Percentiles rank a stretch among this genome's conserved stretches.
Conservation (phyloP, 2,888 invertebrate species). For the Megaustenia siamemsis region DNA sequence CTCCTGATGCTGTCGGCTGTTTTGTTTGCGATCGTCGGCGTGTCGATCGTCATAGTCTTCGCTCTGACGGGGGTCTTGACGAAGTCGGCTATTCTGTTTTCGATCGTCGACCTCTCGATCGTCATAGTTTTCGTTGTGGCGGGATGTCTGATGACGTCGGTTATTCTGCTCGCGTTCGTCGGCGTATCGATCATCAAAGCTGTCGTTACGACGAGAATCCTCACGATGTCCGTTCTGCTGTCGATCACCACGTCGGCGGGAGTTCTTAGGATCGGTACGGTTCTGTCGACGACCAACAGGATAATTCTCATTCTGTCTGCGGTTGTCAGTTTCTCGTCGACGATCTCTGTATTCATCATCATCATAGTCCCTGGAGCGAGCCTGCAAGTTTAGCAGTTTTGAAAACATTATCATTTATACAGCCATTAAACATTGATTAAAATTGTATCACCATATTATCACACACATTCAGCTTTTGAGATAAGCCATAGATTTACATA, state of each 20-base stretch:
- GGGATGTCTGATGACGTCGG: neutral
- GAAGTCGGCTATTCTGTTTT: too few relatives aligned
- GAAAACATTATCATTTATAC: too few relatives aligned
- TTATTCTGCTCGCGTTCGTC: neutral
- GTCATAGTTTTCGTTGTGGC: neutral
- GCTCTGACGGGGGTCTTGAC: too few relatives aligned
- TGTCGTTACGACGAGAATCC: neutral
- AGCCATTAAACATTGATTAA: too few relatives aligned
- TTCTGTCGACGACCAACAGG: too few relatives aligned
- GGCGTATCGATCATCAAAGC: neutral
- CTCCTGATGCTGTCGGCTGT: neutral
- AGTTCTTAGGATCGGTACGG: neutral
- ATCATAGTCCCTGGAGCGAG: neutral
- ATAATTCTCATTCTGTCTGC: neutral
- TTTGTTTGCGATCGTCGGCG: neutral
- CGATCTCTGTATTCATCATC: neutral
- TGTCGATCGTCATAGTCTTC: neutral
- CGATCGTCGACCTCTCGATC: too few relatives aligned
- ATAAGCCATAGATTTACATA: too few relatives aligned
- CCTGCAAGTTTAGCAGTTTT: neutral
- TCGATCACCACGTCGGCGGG: neutral
- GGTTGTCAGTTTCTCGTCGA: neutral
- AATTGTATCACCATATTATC: too few relatives aligned
- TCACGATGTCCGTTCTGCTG: neutral
- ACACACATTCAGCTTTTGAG: too few relatives aligned